Evolutionary conservation across 1,140 invertebrate genomes (phyloP), one percentile per base, ranked within the genome.

Genomic region (Bemisia tabaci): DNA sequence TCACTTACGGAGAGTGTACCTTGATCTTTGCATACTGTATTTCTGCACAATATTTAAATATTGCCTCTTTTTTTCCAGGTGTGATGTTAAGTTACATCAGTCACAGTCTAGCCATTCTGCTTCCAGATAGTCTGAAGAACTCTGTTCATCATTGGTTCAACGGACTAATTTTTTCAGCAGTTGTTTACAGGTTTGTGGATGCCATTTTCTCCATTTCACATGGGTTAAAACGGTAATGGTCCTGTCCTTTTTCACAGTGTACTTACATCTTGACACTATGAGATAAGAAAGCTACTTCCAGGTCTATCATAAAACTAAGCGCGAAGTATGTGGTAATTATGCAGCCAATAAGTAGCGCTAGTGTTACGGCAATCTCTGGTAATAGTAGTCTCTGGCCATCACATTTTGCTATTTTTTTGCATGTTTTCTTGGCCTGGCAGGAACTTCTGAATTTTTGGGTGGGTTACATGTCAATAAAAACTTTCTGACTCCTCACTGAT

Each of bases 71-170:
- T 71, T 33, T 77, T 76, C 22, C 77, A 87, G 88, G 87, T 71
- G 85, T 92, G n/a, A 83, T 91, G 62, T 79, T 92, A 22, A 85
- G 90, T 77, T 91, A 92, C 73, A 75, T 93, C 2, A 73, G 90
- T n/a, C 79, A 84, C 62, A 81, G 79, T 65, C 75, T 91, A 48
- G 78, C 81, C 61, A 79, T 81, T 67, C 77, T 83, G 58, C 74
- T 88, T 24, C 81, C 80, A 27, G 73, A 78, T 21, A 80, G 80
- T 70, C 68, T 79, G 33, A 75, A 77, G 27, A 75, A 78, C 24
- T 77, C 78, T 26, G 11, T 85, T 33, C 84, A 88, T 73, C 89
- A 93, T 69, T 77, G 82, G 39, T 71, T 86, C n/a, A 75, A 88
- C 59, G 89, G 85, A 1, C 48, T 80, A 0, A 73, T 88, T 21